Evolutionary conservation across 2,888 invertebrate species (phyloP).

Genomic region (Netelia melanura): DNA sequence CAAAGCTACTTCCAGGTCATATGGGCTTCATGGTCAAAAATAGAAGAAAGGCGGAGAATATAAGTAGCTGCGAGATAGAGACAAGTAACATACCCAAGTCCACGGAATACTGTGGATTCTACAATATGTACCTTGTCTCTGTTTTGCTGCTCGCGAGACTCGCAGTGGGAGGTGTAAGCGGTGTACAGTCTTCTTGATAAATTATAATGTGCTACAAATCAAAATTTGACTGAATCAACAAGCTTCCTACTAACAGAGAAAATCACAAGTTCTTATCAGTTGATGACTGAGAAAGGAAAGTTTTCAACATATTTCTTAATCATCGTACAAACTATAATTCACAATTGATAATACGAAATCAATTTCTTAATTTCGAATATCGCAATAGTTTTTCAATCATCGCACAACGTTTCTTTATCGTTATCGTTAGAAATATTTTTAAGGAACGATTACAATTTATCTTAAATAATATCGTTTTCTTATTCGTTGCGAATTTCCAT

Average conservation of each 20-base stretch:
- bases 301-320: no score
- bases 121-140: slow-evolving; percentile 22
- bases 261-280: not conserved
- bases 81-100: not conserved
- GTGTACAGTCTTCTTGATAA: slow-evolving; percentile 49
- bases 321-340: no score
- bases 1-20: slow-evolving; percentile 8
- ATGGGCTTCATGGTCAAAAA: slow-evolving; percentile 29
- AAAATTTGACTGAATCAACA: not conserved
- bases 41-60: not conserved
- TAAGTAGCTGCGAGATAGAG: not conserved
- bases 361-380: no score
- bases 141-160: slow-evolving; percentile 33
- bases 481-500: not conserved
- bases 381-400: no score
- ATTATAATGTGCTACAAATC: not conserved
- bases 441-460: not conserved
- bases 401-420: no score
- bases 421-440: no score
- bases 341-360: no score
- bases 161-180: slow-evolving; percentile 13
- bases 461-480: not conserved
- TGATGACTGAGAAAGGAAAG: not conserved
- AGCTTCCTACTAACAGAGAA: not conserved
- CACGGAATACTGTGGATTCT: slow-evolving; percentile 18